Evolutionary conservation across 1,140 invertebrate species (phyloP).

Genomic region (Drosophila subobscura): DNA sequence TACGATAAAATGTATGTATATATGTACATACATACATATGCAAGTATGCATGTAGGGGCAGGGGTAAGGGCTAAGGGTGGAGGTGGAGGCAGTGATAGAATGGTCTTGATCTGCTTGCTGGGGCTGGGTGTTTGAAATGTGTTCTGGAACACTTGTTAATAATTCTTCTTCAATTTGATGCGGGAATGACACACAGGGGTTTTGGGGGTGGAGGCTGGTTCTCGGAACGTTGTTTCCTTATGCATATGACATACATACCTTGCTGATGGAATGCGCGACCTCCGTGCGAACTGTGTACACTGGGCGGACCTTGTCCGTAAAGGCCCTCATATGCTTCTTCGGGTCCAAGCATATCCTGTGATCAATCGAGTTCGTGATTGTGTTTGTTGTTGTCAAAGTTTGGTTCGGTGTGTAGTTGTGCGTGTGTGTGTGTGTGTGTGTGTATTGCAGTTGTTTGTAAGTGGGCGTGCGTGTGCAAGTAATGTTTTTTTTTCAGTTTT

Average conservation of each 20-base stretch:
- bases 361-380: conserved; percentile 50
- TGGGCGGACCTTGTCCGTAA: conserved; percentile 93
- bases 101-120: conserved; percentile 10
- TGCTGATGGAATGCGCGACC: conserved; percentile 89
- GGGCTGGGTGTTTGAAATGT: too few species aligned
- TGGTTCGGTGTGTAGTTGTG: conserved; percentile 33
- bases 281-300: conserved; percentile 90
- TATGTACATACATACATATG: conserved; percentile 5
- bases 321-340: conserved; percentile 96
- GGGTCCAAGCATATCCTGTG: conserved; percentile 94
- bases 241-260: conserved; percentile 86
- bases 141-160: too few species aligned
- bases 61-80: not conserved
- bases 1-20: conserved; percentile 31
- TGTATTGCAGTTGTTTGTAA: conserved; percentile 20
- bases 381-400: conserved; percentile 23
- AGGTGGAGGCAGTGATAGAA: conserved; percentile 26
- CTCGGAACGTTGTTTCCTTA: conserved; percentile 27
- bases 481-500: conserved; percentile 43
- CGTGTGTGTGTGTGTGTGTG: conserved; percentile 28
- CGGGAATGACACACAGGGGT: not conserved
- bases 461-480: conserved; percentile 23
- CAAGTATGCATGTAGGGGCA: not conserved
- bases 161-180: conserved; percentile 21
- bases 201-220: not conserved